These are phyloP conservation scores for Lasiommata megera DNA, from an alignment of 2,888 invertebrate species.

Conservation along the genomic window DNA sequence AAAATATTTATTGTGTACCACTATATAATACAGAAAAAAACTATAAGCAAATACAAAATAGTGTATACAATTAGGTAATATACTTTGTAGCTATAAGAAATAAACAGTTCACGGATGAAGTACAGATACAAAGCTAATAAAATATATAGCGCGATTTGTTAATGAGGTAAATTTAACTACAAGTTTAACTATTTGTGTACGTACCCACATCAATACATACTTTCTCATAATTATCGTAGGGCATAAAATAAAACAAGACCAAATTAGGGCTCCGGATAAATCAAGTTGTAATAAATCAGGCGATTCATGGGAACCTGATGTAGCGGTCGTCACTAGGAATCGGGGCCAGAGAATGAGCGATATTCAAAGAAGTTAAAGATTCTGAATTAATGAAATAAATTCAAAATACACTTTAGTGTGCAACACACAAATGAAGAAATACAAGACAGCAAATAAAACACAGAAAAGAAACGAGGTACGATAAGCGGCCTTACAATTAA, in stretches of 20 bases:
- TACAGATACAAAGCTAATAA: not conserved
- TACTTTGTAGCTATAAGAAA: too few species aligned
- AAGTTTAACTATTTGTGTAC: not conserved
- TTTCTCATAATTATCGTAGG: slow-evolving; percentile 33
- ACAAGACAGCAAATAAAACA: too few species aligned
- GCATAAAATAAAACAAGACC: slow-evolving; percentile 41
- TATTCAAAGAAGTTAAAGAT: not conserved
- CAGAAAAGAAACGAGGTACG: too few species aligned
- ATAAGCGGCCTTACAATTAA: too few species aligned
- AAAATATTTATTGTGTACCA: too few species aligned
- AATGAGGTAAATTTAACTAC: not conserved
- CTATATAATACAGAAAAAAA: too few species aligned
- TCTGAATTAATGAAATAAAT: too few species aligned
- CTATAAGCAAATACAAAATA: too few species aligned
- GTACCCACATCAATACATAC: not conserved
- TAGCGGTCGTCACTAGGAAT: slow-evolving; percentile 45
- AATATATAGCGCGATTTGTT: not conserved
- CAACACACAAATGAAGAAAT: too few species aligned
- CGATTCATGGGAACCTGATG: slow-evolving; percentile 50
- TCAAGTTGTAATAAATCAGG: slow-evolving; percentile 45
- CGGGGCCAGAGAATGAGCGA: slow-evolving; percentile 37
- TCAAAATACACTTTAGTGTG: too few species aligned
- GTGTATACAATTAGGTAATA: too few species aligned
- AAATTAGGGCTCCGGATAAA: slow-evolving; percentile 49
- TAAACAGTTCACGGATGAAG: too few species aligned